These are phyloP conservation scores for Drosophila bunnanda DNA, from an alignment of 2,888 invertebrate species.

Conservation along the genomic window DNA sequence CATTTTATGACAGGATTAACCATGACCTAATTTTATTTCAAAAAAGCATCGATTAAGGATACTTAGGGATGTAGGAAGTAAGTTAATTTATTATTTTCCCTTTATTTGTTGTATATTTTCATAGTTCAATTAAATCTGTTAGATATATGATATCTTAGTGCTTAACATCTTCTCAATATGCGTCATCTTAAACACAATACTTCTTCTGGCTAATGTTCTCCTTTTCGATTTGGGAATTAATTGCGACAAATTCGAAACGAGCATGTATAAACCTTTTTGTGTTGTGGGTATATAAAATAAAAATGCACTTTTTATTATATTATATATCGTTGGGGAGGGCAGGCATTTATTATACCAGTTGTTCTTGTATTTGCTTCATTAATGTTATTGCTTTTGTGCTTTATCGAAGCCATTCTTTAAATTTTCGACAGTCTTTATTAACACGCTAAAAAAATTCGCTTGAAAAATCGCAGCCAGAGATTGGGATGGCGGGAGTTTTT, in stretches of 20 bases:
- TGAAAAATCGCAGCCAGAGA: constrained; percentile 48
- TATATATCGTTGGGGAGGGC: constrained; percentile 33
- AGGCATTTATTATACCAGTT: constrained; percentile 63
- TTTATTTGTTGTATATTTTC: background rate
- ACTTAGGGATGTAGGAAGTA: no score
- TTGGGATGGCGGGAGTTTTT: constrained; percentile 7
- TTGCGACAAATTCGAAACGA: constrained; percentile 14
- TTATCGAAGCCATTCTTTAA: constrained; percentile 60
- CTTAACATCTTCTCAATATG: background rate
- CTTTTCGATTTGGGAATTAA: constrained; percentile 10
- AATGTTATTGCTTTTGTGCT: constrained; percentile 41
- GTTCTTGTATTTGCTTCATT: constrained; percentile 54
- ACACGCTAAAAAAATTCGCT: constrained; percentile 57
- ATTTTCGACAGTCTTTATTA: constrained; percentile 70
- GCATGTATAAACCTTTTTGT: constrained; percentile 15
- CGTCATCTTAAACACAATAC: background rate
- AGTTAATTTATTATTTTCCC: background rate
- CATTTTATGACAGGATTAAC: background rate
- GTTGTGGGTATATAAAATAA: constrained; percentile 51
- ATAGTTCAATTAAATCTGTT: background rate
- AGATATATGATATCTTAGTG: no score
- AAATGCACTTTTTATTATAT: constrained; percentile 59
- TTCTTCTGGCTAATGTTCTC: constrained; percentile 8
- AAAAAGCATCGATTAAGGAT: background rate
- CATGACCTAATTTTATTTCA: background rate